phyloP scores from a whole-genome alignment of 2,888 invertebrate species.

The Pediacus dermestoides region DNA sequence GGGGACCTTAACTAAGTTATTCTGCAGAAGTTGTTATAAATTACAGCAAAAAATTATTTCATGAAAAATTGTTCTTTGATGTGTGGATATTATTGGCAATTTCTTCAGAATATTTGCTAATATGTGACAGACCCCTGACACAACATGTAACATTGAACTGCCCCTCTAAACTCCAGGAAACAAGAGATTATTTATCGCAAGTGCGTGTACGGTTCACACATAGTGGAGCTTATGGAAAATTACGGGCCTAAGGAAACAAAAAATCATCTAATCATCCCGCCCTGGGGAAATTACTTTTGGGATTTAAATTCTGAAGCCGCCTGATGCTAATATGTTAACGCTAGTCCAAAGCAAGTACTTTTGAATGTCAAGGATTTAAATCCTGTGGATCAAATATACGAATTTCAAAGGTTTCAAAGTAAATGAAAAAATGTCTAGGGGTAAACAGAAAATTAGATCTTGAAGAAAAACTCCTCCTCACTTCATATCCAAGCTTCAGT shows the following conservation, averaged over 20 bases:
- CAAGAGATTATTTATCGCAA: constrained; percentile 38
- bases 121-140: constrained; percentile 27
- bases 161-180: constrained; percentile 32
- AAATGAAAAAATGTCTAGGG: too few species aligned
- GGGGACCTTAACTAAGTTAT: too few species aligned
- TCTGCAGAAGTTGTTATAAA: too few species aligned
- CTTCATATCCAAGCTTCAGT: too few species aligned
- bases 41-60: background rate
- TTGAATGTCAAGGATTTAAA: background rate
- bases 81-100: too few species aligned
- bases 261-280: constrained; percentile 33
- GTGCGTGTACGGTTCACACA: constrained; percentile 28
- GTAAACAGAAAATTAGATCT: too few species aligned
- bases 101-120: too few species aligned
- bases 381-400: background rate
- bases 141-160: constrained; percentile 30
- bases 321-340: constrained; percentile 30
- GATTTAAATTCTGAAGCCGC: constrained; percentile 36
- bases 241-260: constrained; percentile 30
- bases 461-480: too few species aligned
- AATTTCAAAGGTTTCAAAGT: too few species aligned
- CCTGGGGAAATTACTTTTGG: constrained; percentile 39
- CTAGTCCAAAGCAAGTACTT: constrained; percentile 21
- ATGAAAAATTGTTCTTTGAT: background rate
- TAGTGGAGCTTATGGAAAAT: constrained; percentile 29